Conservation (phyloP, 1,140 invertebrate species). For the Orchestia grillus region DNA sequence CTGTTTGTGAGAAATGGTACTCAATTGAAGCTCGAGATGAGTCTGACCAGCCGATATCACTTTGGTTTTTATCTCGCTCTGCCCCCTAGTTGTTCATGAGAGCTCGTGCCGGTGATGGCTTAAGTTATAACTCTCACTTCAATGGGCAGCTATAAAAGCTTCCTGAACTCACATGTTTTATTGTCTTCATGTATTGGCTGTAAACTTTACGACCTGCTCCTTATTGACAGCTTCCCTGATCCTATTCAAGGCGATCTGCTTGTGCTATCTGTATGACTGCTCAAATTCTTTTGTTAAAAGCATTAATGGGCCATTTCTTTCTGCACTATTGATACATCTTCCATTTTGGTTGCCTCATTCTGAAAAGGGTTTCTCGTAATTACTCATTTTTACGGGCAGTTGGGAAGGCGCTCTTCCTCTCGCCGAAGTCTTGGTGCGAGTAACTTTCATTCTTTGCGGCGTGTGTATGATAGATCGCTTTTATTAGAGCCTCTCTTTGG, state of each 20-base stretch:
- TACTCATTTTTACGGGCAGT: constrained; percentile 26
- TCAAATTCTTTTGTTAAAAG: constrained; percentile 1
- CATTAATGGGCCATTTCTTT: neutral
- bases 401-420: neutral
- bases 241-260: constrained; percentile 33
- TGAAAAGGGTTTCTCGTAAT: constrained; percentile 12
- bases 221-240: constrained; percentile 43
- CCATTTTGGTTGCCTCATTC: neutral
- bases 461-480: constrained; percentile 45
- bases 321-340: neutral
- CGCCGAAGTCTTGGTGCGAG: neutral
- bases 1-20: neutral
- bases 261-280: neutral
- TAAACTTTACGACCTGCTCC: constrained; percentile 33
- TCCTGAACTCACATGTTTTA: constrained; percentile 39
- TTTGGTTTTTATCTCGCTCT: neutral
- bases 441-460: constrained; percentile 51
- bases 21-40: neutral
- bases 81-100: constrained; percentile 3
- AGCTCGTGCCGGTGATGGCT: constrained; percentile 27
- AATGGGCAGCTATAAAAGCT: constrained; percentile 49
- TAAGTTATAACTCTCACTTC: constrained; percentile 43
- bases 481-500: constrained; percentile 54
- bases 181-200: constrained; percentile 54
- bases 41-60: neutral